These are phyloP conservation scores for Vidua macroura DNA, from an alignment of 2,113 vertebrate genomes.

Conservation along the genomic window DNA sequence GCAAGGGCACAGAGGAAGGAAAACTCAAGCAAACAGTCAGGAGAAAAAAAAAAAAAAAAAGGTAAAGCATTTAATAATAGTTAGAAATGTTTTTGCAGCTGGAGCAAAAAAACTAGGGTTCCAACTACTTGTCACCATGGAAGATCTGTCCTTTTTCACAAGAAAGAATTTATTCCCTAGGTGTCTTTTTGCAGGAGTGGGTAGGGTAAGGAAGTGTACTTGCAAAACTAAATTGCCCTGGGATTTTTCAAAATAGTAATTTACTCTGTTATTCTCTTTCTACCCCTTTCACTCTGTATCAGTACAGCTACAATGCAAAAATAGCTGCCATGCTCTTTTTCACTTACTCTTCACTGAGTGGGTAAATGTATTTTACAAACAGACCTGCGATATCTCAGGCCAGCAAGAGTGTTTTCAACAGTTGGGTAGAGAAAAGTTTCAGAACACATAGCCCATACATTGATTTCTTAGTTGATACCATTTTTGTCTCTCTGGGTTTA, in stretches of 20 bases:
- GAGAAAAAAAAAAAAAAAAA: neutral
- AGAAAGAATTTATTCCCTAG: neutral
- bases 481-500: rapidly evolving
- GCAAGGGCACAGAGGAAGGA: neutral
- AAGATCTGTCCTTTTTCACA: conserved; percentile 5
- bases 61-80: neutral
- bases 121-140: neutral
- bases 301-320: neutral
- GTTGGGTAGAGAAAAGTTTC: neutral
- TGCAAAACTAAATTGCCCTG: neutral
- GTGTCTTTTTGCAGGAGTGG: neutral
- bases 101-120: neutral
- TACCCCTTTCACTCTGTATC: neutral
- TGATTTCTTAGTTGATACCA: neutral
- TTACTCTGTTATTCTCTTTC: neutral
- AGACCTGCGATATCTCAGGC: neutral
- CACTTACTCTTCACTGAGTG: neutral
- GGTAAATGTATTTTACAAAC: neutral
- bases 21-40: neutral
- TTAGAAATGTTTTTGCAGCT: conserved; percentile 48
- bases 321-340: neutral
- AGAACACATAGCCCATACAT: rapidly evolving
- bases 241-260: neutral
- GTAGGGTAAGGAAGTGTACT: neutral
- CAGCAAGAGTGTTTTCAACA: neutral